phyloP scores from a whole-genome alignment of 2,888 invertebrate genomes.

The Patella caerulea region DNA sequence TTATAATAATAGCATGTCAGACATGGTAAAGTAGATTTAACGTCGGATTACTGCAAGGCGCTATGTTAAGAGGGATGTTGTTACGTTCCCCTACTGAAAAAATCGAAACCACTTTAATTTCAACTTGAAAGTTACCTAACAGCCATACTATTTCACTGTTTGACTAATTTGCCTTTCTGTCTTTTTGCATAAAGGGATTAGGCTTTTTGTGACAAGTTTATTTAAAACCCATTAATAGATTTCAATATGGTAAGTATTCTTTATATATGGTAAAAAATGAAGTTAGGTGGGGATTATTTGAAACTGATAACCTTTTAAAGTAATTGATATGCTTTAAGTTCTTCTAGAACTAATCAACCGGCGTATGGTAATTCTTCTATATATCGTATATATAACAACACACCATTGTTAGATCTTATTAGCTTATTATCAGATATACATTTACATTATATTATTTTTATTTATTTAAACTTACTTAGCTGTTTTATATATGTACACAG shows the following conservation, averaged over 20 bases:
- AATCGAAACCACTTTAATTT: neutral
- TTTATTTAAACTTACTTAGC: no score
- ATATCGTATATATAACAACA: neutral
- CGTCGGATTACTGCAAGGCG: constrained; percentile 2
- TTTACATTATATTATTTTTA: no score
- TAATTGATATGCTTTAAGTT: constrained; percentile 4
- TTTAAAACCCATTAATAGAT: constrained; percentile 50
- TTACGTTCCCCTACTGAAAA: neutral
- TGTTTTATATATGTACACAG: no score
- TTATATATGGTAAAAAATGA: neutral
- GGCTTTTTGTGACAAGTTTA: constrained; percentile 53
- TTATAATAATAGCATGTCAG: neutral
- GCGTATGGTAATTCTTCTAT: neutral
- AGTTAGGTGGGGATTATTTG: neutral
- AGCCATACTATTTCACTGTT: constrained; percentile 1
- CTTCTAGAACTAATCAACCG: constrained; percentile 1
- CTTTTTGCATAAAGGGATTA: constrained; percentile 25
- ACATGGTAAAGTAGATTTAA: neutral
- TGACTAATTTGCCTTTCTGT: neutral
- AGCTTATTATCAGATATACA: no score
- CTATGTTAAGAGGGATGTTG: neutral
- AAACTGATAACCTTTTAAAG: constrained; percentile 9
- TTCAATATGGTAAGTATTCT: constrained; percentile 38
- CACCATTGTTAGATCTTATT: no score
- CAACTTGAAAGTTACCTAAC: neutral